Conservation (phyloP, 2,888 invertebrate genomes). For the Tridacna gigas region DNA sequence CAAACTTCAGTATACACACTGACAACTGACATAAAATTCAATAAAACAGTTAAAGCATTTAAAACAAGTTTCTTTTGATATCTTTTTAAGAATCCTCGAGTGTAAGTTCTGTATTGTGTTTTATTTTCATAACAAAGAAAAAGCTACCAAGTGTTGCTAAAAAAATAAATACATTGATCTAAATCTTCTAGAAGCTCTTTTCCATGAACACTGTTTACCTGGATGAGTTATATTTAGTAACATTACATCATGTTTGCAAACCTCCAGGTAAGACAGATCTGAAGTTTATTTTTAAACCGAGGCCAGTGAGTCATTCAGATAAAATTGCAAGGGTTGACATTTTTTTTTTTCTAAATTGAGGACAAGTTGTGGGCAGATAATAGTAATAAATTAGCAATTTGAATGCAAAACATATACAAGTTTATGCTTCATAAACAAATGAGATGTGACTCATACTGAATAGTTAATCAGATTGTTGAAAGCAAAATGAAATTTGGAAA, state of each 20-base stretch:
- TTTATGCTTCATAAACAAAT: background rate
- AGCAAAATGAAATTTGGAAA: no score
- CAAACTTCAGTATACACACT: no score
- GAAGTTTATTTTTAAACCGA: constrained; percentile 36
- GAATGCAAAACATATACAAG: background rate
- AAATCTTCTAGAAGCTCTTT: constrained; percentile 95
- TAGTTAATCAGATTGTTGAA: no score
- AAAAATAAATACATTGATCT: no score
- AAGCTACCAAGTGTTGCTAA: no score
- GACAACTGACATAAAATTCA: no score
- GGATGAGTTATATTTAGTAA: constrained; percentile 54
- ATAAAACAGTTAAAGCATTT: no score
- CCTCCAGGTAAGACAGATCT: constrained; percentile 37
- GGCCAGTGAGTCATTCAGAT: constrained; percentile 55
- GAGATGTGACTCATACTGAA: background rate
- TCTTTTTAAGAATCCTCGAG: no score
- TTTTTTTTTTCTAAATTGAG: constrained; percentile 17
- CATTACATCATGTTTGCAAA: constrained; percentile 50
- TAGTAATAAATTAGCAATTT: constrained; percentile 8
- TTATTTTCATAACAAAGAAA: no score
- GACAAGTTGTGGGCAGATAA: constrained; percentile 15
- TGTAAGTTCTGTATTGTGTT: no score
- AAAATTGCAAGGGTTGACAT: constrained; percentile 38
- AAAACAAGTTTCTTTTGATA: no score
- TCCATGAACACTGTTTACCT: constrained; percentile 86